A percentile compares a stretch with the other conserved stretches of the same genome.
phyloP scores from a whole-genome alignment of 2,888 invertebrate species.

The Polydrusus pterygomalis region DNA sequence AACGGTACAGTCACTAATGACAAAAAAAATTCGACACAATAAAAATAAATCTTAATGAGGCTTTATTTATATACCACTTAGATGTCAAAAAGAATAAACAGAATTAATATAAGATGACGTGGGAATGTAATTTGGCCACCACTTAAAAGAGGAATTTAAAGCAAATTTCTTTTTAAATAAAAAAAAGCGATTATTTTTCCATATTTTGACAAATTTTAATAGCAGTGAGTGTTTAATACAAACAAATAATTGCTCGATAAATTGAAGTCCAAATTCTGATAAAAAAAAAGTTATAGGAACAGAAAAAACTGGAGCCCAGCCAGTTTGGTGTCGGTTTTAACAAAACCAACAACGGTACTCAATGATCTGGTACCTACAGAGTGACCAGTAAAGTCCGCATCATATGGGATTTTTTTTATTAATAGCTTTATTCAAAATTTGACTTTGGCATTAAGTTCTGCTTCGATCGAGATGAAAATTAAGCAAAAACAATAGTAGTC shows the following conservation, averaged over 20 bases:
- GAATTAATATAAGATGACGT: constrained; percentile 39
- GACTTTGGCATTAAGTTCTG: too few species aligned
- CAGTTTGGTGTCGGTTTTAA: too few species aligned
- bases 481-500: too few species aligned
- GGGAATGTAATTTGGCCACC: constrained; percentile 45
- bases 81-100: constrained; percentile 47
- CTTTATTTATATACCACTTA: constrained; percentile 50
- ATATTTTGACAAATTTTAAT: constrained; percentile 49
- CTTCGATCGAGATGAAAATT: too few species aligned
- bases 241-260: constrained; percentile 1
- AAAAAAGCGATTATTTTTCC: constrained; percentile 34
- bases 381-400: too few species aligned
- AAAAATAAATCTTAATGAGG: constrained; percentile 38
- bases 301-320: too few species aligned
- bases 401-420: too few species aligned
- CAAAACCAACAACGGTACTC: too few species aligned
- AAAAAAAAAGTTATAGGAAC: neutral
- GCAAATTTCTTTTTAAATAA: constrained; percentile 22
- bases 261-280: neutral
- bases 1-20: constrained; percentile 37
- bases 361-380: too few species aligned
- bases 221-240: neutral
- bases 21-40: constrained; percentile 33
- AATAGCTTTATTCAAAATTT: too few species aligned
- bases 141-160: constrained; percentile 37